phyloP scores from a whole-genome alignment of 2,888 invertebrate species.

The Neoaliturus tenellus region DNA sequence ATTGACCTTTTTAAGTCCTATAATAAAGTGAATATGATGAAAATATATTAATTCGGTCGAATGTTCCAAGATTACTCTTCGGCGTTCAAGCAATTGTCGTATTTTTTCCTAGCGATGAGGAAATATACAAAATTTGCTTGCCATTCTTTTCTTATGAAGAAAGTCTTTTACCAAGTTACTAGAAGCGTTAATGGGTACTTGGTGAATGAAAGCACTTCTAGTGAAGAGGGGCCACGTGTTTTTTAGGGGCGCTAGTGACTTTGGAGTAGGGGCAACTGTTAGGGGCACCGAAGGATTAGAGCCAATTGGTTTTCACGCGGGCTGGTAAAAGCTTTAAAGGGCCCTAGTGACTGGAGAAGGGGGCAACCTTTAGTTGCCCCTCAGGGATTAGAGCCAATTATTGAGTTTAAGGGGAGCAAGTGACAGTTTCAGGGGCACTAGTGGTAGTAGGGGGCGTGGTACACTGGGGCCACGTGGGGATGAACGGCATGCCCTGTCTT shows the following conservation, averaged over 20 bases:
- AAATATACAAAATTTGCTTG: constrained; percentile 10
- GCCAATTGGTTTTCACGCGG: too few species aligned
- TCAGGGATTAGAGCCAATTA: neutral
- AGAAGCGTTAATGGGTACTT: neutral
- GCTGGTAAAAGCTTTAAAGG: too few species aligned
- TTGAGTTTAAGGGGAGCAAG: neutral
- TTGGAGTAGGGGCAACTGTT: too few species aligned
- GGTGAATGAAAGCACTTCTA: neutral
- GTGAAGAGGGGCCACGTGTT: neutral
- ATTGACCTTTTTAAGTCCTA: too few species aligned
- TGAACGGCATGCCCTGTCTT: constrained; percentile 66
- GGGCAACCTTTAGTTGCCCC: too few species aligned
- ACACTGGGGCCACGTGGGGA: constrained; percentile 54
- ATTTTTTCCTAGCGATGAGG: neutral
- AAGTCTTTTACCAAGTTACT: too few species aligned
- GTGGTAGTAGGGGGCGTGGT: constrained; percentile 41
- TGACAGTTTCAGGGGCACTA: too few species aligned
- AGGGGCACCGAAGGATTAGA: neutral
- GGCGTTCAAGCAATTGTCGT: neutral
- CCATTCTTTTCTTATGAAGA: too few species aligned
- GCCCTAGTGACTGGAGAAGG: too few species aligned
- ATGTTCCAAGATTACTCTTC: neutral
- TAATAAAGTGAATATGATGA: too few species aligned
- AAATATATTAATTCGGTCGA: neutral
- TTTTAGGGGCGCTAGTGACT: too few species aligned